Evolutionary conservation across 2,797 vertebrate genomes (phyloP), one percentile per base, ranked within the genome.

Genomic region (Myotis pilosus): DNA sequence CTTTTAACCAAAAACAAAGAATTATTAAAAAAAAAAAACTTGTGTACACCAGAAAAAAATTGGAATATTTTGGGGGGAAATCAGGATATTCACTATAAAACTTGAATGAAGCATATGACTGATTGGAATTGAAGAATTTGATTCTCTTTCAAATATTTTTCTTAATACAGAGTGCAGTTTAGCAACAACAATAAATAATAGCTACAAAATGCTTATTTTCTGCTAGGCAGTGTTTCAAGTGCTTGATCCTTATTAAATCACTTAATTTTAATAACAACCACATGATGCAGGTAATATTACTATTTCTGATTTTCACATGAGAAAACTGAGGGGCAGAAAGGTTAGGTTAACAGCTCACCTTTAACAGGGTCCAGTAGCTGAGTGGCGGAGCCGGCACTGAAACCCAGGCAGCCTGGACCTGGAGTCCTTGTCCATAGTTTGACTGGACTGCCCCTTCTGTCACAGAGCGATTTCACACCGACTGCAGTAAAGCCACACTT

Each of bases 111-210:
- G 8, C 19, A 6, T 92, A 25, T 68, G 33, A 36, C n/a, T 64
- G 3, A 49, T 22, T 38, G 28, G 60, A 90, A 62, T 11, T 69
- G 16, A n/a, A 75, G 8, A 84, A 76, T 68, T 33, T 87, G 23
- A 53, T 60, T 75, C 36, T 92, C 44, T 90, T 92, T 81, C 16
- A 51, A 88, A 60, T 62, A 17, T 71, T 88, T 88, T 85, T 51
- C 44, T 71, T 72, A 64, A 66, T 76, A 16, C 6, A 86, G 51
- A 81, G 64, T 89, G 4, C 1, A 44, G 44, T 91, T 53, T 82
- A 90, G 33, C 25, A 69, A 36, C 11, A 87, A 33, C 44, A 68
- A 72, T 8, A 44, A 85, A 28, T n/a, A 87, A 66, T 19, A 83
- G 41, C 19, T 72, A 74, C 53, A 82, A 86, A 66, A 41, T 91